A percentile compares a stretch with the other conserved stretches of the same genome.
phyloP scores from a whole-genome alignment of 1,140 invertebrate species.

The Adoxophyes honmai region DNA sequence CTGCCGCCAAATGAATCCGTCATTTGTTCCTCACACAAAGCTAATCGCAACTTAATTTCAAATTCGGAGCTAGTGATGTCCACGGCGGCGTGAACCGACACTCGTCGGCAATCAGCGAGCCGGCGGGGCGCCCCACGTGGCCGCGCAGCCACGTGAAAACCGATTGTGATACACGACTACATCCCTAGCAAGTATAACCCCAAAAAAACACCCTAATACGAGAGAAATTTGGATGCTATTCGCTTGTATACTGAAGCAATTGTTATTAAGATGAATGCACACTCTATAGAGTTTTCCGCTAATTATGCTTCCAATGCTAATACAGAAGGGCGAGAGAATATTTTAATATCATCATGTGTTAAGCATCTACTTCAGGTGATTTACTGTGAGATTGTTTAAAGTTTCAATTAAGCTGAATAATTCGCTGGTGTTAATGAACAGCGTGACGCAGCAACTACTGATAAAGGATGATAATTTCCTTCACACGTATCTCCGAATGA shows the following conservation, averaged over 20 bases:
- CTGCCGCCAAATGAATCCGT: not conserved
- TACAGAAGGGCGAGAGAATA: conserved; percentile 30
- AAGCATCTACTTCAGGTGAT: not conserved
- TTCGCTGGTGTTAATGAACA: conserved; percentile 8
- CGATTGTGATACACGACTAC: conserved; percentile 25
- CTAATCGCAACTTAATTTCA: conserved; percentile 27
- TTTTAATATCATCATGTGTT: conserved; percentile 40
- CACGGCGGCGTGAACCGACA: conserved; percentile 50
- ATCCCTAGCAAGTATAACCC: not conserved
- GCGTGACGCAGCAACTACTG: not conserved
- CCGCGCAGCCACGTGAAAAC: conserved; percentile 42
- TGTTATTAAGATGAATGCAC: conserved; percentile 27
- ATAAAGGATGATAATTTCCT: conserved; percentile 10
- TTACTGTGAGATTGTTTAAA: conserved; percentile 1
- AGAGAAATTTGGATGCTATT: not conserved
- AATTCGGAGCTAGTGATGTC: conserved; percentile 51
- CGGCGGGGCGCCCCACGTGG: conserved; percentile 61
- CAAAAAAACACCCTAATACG: conserved; percentile 17
- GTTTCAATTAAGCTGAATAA: conserved; percentile 14
- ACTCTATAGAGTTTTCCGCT: conserved; percentile 44
- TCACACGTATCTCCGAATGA: conserved; percentile 32
- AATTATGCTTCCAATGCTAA: conserved; percentile 46
- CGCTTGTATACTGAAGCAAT: not conserved
- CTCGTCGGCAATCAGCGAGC: conserved; percentile 55
- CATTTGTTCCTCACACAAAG: not conserved